phyloP scores from a whole-genome alignment of 2,113 vertebrate genomes.

The Parus major region DNA sequence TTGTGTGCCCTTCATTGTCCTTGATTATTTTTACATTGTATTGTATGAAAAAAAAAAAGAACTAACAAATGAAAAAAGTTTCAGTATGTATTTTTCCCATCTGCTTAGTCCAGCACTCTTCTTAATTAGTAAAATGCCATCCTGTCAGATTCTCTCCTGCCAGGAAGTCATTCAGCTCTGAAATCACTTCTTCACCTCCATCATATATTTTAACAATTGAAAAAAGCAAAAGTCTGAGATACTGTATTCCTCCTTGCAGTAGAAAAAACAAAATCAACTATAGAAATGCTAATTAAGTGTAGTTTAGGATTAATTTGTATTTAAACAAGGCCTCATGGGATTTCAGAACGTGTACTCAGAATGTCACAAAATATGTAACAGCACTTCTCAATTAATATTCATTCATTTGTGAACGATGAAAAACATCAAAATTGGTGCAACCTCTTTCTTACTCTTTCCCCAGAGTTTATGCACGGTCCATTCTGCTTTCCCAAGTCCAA shows the following conservation, averaged over 20 bases:
- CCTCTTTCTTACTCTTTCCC: conserved; percentile 35
- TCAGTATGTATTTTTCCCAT: conserved; percentile 72
- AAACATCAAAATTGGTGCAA: conserved; percentile 61
- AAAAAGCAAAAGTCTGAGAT: conserved; percentile 65
- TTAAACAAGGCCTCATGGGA: conserved; percentile 69
- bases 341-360: conserved; percentile 57
- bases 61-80: conserved; percentile 51
- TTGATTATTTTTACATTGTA: conserved; percentile 58
- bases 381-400: conserved; percentile 70
- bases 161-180: conserved; percentile 76
- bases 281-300: conserved; percentile 68
- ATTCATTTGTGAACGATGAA: conserved; percentile 70
- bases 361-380: conserved; percentile 70
- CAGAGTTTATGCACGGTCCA: not conserved
- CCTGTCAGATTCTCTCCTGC: conserved; percentile 74
- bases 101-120: conserved; percentile 73
- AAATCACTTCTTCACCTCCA: conserved; percentile 79
- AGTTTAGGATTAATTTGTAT: conserved; percentile 70
- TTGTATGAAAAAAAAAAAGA: not conserved
- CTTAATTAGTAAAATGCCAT: conserved; percentile 80
- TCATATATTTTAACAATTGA: conserved; percentile 72
- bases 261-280: conserved; percentile 51
- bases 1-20: not conserved
- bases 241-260: conserved; percentile 62
- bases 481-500: not conserved